phyloP scores from a whole-genome alignment of 2,888 invertebrate genomes.

The Endotricha flammealis region DNA sequence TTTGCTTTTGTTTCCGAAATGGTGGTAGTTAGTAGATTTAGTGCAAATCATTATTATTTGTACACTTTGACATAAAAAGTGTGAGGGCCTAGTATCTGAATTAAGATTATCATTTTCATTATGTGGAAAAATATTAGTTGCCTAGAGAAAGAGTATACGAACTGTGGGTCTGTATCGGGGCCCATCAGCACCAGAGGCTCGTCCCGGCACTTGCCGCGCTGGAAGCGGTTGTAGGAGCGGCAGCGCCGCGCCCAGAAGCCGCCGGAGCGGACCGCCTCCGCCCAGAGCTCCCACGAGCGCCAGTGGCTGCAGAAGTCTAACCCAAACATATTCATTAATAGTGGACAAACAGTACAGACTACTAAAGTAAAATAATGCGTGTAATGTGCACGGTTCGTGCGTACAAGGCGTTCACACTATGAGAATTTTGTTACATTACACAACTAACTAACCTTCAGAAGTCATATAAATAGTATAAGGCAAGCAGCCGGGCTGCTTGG shows the following conservation, averaged over 20 bases:
- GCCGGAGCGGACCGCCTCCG: constrained; percentile 57
- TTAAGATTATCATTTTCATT: no score
- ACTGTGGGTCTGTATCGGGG: constrained; percentile 34
- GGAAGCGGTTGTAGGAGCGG: constrained; percentile 57
- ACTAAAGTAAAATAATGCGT: no score
- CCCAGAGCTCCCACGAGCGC: constrained; percentile 66
- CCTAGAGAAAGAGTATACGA: constrained; percentile 23
- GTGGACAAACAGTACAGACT: no score
- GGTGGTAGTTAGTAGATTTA: no score
- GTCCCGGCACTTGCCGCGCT: constrained; percentile 49
- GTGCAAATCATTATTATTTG: no score
- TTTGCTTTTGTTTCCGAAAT: no score
- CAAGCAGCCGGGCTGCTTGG: constrained; percentile 68
- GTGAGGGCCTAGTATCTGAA: no score
- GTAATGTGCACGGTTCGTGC: no score
- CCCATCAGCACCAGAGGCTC: constrained; percentile 50
- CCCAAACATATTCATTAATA: constrained; percentile 8
- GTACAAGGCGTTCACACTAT: no score
- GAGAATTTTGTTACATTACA: no score
- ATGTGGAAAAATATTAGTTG: no score
- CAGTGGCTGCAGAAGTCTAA: constrained; percentile 73
- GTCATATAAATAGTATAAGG: constrained; percentile 35
- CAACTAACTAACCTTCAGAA: constrained; percentile 43
- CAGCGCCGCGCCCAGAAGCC: constrained; percentile 49
- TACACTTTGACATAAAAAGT: no score